Base-by-base conservation (phyloP, 2,797 vertebrate species). In the Paguma larvata region DNA sequence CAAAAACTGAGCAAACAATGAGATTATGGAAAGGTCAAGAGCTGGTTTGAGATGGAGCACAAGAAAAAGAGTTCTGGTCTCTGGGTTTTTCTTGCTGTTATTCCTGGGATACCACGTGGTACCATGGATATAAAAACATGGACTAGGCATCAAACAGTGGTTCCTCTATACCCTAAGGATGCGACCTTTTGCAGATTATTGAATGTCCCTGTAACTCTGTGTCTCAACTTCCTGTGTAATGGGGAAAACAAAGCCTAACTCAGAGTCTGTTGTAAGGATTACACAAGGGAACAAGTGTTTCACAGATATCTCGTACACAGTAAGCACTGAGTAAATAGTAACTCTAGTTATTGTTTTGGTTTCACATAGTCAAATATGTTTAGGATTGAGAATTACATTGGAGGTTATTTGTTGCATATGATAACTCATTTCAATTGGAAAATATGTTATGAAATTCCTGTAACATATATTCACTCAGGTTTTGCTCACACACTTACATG, bases 301-400 rank as follows among this genome's bases (percentile, higher is more conserved):
- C 56, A 68, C 19, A 84, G 62, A 14, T 59, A 56, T 25, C 30
- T 51, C 32, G 15, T 46, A 46, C 6, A 68, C 2, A 44, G 25
- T 46, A 59, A 84, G 12, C 19, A 41, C 16, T 53, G 14, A 96
- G 11, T 92, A 65, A 46, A 86, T 62, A 75, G 51, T 70, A 65
- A n/a, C 6, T 77, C 6, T 23, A 62, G 48, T 72, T 77, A 41
- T 41, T 63, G 25, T 44, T 93, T 84, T 94, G 70, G 27, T 51
- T 44, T 68, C 25, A 73, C 3, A 65, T 9, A 86, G 56, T 41
- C 27, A 73, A 67, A 84, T 68, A 88, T 73, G 4, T n/a, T 92
- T 90, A 88, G 46, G 85, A 41, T 70, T 85, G 7, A 91, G 44
- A 95, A 77, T 88, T 89, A 48, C 38, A 11, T 73, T 11, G 79